A percentile compares a stretch with the other conserved stretches of the same genome.
Evolutionary conservation across 2,888 invertebrate species (phyloP).

Genomic region (Sesamia inferens): DNA sequence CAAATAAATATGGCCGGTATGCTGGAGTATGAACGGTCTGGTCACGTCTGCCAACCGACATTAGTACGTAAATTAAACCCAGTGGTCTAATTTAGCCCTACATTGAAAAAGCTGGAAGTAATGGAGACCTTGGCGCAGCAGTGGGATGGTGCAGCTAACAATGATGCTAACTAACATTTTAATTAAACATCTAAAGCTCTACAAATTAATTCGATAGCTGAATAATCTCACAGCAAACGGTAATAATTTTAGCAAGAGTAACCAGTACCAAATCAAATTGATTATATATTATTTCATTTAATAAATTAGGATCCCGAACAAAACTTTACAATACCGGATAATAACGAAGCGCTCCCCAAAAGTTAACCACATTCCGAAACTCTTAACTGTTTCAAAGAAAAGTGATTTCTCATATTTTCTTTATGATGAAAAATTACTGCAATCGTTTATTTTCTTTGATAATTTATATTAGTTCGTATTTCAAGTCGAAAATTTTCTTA

Average conservation of each 20-base stretch:
- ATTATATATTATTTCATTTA: conserved; percentile 4
- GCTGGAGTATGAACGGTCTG: no score
- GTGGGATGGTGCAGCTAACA: no score
- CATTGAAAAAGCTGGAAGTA: no score
- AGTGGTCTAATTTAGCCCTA: no score
- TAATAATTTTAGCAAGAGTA: not conserved
- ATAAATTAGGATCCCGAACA: conserved; percentile 7
- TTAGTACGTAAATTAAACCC: no score
- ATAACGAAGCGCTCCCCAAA: conserved; percentile 24
- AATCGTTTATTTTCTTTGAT: conserved; percentile 55
- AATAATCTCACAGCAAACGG: not conserved
- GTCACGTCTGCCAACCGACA: no score
- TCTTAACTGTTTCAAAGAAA: conserved; percentile 50
- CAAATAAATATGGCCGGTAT: not conserved
- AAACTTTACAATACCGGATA: conserved; percentile 10
- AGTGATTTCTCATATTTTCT: conserved; percentile 57
- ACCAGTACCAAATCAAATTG: conserved; percentile 6
- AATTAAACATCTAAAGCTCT: not conserved
- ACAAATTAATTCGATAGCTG: not conserved
- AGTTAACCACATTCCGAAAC: conserved; percentile 40
- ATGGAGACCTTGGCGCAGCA: no score
- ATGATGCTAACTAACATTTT: not conserved
- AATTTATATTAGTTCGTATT: conserved; percentile 55
- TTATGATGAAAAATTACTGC: conserved; percentile 49
- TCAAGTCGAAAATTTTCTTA: conserved; percentile 39